Conservation (phyloP, 1,140 invertebrate species). For the Drosophila hydei region DNA sequence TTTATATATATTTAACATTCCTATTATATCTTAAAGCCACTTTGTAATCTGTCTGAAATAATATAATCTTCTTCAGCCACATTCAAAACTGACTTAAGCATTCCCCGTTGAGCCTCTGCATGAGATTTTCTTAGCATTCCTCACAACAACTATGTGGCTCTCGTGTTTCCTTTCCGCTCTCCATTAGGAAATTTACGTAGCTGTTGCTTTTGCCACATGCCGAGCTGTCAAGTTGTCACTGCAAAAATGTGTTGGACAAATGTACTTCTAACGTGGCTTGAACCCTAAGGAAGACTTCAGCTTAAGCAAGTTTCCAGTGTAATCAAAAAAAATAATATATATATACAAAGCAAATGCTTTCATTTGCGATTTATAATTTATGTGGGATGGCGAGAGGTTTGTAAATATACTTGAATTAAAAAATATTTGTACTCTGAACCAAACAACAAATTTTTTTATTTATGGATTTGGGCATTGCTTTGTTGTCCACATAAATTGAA, state of each 20-base stretch:
- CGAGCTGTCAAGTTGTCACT: constrained; percentile 34
- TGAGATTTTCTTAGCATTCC: constrained; percentile 9
- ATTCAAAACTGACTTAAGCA: background rate
- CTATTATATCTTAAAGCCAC: too few species aligned
- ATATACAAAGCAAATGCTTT: background rate
- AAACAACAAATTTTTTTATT: too few species aligned
- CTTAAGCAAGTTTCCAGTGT: background rate
- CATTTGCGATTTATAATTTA: background rate
- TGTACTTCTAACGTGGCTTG: constrained; percentile 14
- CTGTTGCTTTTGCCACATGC: constrained; percentile 27
- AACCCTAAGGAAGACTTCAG: background rate
- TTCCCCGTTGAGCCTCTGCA: too few species aligned
- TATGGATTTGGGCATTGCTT: too few species aligned
- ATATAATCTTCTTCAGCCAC: too few species aligned
- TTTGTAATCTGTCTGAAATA: too few species aligned
- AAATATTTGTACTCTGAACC: too few species aligned
- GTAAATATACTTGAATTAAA: too few species aligned
- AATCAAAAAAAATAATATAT: background rate
- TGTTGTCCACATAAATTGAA: too few species aligned
- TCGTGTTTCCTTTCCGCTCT: background rate
- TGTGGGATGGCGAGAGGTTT: too few species aligned
- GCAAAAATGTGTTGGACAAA: constrained; percentile 17
- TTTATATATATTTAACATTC: constrained; percentile 4
- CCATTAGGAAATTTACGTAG: background rate
- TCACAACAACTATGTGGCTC: constrained; percentile 2